A percentile compares a stretch with the other conserved stretches of the same genome.
phyloP scores from a whole-genome alignment of 2,888 invertebrate genomes.

The Platynereis dumerilii region DNA sequence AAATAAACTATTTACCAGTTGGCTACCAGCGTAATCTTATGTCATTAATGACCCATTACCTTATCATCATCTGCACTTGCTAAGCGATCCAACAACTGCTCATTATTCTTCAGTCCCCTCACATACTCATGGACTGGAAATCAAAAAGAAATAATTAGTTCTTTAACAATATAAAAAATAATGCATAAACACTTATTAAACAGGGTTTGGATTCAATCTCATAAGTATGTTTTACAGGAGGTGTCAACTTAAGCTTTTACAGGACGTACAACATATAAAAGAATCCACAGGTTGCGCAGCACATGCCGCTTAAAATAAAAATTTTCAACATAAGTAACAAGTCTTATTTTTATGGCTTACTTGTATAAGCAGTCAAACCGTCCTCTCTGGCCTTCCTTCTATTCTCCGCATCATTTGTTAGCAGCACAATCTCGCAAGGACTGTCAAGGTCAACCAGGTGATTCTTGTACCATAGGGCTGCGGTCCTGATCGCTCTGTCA shows the following conservation, averaged over 20 bases:
- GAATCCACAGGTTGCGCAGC: no score
- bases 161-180: slow-evolving; percentile 7
- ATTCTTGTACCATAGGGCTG: slow-evolving; percentile 81
- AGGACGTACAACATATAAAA: no score
- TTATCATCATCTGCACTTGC: slow-evolving; percentile 38
- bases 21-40: no score
- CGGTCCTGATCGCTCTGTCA: slow-evolving; percentile 85
- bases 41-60: no score
- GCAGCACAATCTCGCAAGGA: slow-evolving; percentile 72
- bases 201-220: no score
- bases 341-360: no score
- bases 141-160: not conserved
- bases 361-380: slow-evolving; percentile 75
- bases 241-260: no score
- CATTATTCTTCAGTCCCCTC: slow-evolving; percentile 72
- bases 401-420: slow-evolving; percentile 86
- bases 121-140: slow-evolving; percentile 71
- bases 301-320: no score
- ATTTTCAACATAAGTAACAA: no score
- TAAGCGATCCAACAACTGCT: slow-evolving; percentile 81
- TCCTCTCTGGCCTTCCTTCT: slow-evolving; percentile 75
- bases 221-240: no score
- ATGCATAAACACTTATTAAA: no score
- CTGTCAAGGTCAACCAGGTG: slow-evolving; percentile 69
- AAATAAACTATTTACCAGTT: no score